Base-by-base conservation (phyloP, 2,113 vertebrate genomes). In the Gymnorhina tibicen region DNA sequence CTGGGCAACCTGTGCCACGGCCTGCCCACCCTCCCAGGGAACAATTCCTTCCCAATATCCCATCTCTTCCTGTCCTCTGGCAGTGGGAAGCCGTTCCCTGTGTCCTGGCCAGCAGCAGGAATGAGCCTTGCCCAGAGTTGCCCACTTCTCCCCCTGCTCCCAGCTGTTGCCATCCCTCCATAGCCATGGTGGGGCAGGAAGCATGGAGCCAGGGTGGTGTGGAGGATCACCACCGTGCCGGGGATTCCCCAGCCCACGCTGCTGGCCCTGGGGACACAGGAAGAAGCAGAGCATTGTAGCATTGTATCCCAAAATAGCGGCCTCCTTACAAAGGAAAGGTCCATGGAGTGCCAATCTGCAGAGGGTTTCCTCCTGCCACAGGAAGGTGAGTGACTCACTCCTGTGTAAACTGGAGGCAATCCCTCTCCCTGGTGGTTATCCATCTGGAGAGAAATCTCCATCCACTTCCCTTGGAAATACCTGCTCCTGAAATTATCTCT, bases 381-480 rank as follows among this genome's bases (percentile, higher is more conserved):
- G 96, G 96, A 97, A 96, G 75, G 83, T 16, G 75, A 74, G 79
- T 97, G 95, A 97, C 68, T 96, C 96, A 94, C 33, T 77, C 8
- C 68, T 37, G 17, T 87, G 87, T 42, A 70, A 93, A 85, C 55
- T 35, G 35, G 49, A 87, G 85, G 82, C 66, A 87, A 63, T 76
- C 87, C 84, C 84, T 89, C 76, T 95, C 87, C 86, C 95, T 67
- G 59, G 78, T 69, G 85, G 39, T 35, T 55, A 5, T 24, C 70
- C 87, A 67, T 90, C 75, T 26, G 55, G 4, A 79, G 53, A 59
- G n/a, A 66, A 69, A 93, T 87, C 90, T 90, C 85, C 52, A 41
- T 79, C 85, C n/a, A 37, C 52, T 96, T 96, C 95, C 95, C 32
- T 84, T 56, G 44, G 52, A 93, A 88, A 90, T 76, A 90, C 50